Conservation (phyloP, 2,888 invertebrate genomes). For the Plagiodera versicolora region DNA sequence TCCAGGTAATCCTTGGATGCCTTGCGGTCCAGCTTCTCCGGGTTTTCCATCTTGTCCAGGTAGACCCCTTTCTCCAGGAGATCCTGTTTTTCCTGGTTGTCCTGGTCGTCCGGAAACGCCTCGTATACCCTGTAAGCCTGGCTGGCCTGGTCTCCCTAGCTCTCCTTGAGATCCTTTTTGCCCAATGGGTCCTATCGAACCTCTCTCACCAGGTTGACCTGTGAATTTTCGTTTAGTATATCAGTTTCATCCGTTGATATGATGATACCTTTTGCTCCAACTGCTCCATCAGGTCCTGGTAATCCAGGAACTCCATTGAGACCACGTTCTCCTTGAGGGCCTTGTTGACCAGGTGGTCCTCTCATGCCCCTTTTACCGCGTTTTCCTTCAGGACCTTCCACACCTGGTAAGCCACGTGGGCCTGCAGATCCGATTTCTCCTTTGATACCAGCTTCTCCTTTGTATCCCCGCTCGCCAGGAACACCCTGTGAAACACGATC, state of each 20-base stretch:
- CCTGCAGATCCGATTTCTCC: constrained; percentile 75
- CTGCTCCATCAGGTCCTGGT: constrained; percentile 76
- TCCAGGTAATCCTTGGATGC: constrained; percentile 79
- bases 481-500: constrained; percentile 59
- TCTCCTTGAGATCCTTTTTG: constrained; percentile 65
- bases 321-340: constrained; percentile 75
- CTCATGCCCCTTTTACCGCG: constrained; percentile 77
- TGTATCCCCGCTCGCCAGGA: constrained; percentile 77
- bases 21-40: constrained; percentile 80
- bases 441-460: constrained; percentile 76
- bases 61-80: constrained; percentile 71
- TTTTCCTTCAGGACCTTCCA: constrained; percentile 76
- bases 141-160: constrained; percentile 61
- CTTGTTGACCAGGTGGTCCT: constrained; percentile 74
- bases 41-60: constrained; percentile 84
- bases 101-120: constrained; percentile 72
- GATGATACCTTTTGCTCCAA: constrained; percentile 68
- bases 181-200: constrained; percentile 66
- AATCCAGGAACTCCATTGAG: constrained; percentile 66
- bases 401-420: constrained; percentile 75
- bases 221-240: constrained; percentile 1
- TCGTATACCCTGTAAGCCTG: constrained; percentile 63
- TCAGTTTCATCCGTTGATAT: background rate
- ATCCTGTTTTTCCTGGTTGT: constrained; percentile 68
- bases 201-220: constrained; percentile 72